Evolutionary conservation across 2,113 vertebrate species (phyloP), one percentile per base, ranked within the genome.

Genomic region (Machaerirhynchus nigripectus): DNA sequence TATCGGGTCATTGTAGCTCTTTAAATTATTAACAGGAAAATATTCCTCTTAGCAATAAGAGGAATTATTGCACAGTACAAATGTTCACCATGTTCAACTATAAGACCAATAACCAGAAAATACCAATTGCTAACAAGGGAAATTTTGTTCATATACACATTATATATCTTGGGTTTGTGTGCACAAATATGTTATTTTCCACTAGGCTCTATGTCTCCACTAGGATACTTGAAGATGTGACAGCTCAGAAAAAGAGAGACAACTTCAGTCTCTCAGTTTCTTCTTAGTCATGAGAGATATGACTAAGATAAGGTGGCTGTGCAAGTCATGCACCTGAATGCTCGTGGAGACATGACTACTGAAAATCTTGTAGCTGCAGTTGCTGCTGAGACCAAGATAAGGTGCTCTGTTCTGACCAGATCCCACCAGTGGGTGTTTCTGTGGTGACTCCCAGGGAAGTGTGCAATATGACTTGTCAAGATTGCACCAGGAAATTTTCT

Each of bases 91-190:
- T 52, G 64, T 68, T 93, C 57, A 85, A 75, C 81, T 46, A 78
- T 53, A 79, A 89, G 13, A 87, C 57, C 12, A 61, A 64, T 79
- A 91, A 83, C 17, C 14, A 79, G 46, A 87, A 91, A 87, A 95
- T 55, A 63, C 3, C 39, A 30, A 44, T 74, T 67, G 9, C 24
- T 91, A 50, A 13, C 33, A 39, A 67, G 70, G 70, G 79, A 85
- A 96, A 95, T 87, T 35, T 3, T 57, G 23, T 87, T 76, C 31
- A 64, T 76, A 40, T 53, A 23, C 39, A 37, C 5, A 3, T 55
- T 57, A 24, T 84, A 18, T 52, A 75, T 49, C 22, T 47, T 78
- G 6, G 2, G 5, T 35, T 76, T 89, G 2, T 79, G 70, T 33
- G 26, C 3, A 71, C 46, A 86, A 52, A 61, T 28, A 47, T 6